Evolutionary conservation across 30 jellyfish, hydroid and myxozoan species (phyloP).

Genomic region (Aurelia aurita): DNA sequence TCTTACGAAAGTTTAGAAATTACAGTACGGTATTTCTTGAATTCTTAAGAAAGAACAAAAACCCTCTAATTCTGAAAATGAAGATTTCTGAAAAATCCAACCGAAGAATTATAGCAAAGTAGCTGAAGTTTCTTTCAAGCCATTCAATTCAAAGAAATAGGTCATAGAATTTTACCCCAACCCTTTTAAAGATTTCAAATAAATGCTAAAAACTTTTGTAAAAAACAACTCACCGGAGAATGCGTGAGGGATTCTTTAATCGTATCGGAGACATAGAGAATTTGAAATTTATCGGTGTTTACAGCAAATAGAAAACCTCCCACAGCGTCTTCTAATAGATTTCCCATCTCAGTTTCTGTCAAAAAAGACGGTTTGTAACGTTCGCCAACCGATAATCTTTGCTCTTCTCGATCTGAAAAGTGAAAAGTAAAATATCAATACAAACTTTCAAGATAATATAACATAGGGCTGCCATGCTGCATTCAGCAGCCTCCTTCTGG

Average conservation of each 20-base stretch:
- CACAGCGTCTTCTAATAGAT: slow-evolving; percentile 55
- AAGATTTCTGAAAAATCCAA: too few relatives aligned
- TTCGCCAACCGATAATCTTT: slow-evolving; percentile 11
- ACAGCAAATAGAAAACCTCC: slow-evolving; percentile 59
- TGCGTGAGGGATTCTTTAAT: slow-evolving; percentile 11
- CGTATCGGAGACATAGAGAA: slow-evolving; percentile 53
- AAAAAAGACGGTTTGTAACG: slow-evolving; percentile 55
- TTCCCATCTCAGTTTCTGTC: slow-evolving; percentile 52
- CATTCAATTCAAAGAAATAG: too few relatives aligned
- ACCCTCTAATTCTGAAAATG: not conserved
- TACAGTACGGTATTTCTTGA: too few relatives aligned
- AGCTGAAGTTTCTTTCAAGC: too few relatives aligned
- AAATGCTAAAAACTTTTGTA: too few relatives aligned
- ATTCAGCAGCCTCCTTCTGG: too few relatives aligned
- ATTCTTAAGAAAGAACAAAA: not conserved
- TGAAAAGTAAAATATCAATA: not conserved
- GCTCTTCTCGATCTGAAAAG: slow-evolving; percentile 49
- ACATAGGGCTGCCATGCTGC: too few relatives aligned
- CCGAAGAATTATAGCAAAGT: too few relatives aligned
- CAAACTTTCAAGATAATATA: too few relatives aligned
- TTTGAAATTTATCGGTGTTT: slow-evolving; percentile 62
- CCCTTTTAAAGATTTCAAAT: too few relatives aligned
- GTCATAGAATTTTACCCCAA: too few relatives aligned
- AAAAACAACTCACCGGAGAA: slow-evolving; percentile 45
- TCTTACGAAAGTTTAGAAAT: not conserved